Base-by-base conservation (phyloP, 2,888 invertebrate species). In the Polymixis flavicincta region DNA sequence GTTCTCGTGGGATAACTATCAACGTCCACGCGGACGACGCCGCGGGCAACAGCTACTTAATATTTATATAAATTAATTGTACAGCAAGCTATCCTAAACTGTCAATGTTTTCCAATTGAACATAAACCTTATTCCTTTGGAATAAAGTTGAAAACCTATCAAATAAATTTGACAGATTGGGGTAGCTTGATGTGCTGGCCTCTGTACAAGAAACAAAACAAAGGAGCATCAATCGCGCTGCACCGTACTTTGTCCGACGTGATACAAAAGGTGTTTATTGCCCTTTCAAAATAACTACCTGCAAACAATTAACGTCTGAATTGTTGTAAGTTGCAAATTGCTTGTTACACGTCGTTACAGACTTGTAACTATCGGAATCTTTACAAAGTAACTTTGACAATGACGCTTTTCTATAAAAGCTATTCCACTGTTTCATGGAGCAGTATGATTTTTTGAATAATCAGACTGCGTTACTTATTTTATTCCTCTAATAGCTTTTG, bases 331-430 rank as follows among this genome's bases (percentile, higher is more conserved):
- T 25, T 45, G 13, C 13, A 45, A 45, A 45, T 64, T 25, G 45
- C 64, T 64, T 64, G 64, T 64, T 28, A 64, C 8, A 64, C 19
- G 4, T 64, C 25, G 64, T 45, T 64, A 79, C 48, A 5, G 48
- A 37, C 37, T n/a, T 9, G n/a, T 45, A 59, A 60, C 45, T 65
- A 60, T 55, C 8, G 11, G 45, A 25, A 59, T 28, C 52, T 64
- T 71, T n/a, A 71, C 52, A 37, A 55, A 25, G 25, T 37, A 28
- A 8, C 6, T 68, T 19, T 25, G 19, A 45, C 25, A 64, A 13
- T 14, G 8, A 60, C 22, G 8, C 22, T 22, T 13, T 60, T 32
- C 22, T 60, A 13, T 60, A 3, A 22, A 19, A 32, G 32, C 13
- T 60, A 2, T 32, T 11, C 11, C 11, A 19, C 2, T 59, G 59